Conservation (phyloP, 2,113 vertebrate genomes). For the Hypanus sabinus region DNA sequence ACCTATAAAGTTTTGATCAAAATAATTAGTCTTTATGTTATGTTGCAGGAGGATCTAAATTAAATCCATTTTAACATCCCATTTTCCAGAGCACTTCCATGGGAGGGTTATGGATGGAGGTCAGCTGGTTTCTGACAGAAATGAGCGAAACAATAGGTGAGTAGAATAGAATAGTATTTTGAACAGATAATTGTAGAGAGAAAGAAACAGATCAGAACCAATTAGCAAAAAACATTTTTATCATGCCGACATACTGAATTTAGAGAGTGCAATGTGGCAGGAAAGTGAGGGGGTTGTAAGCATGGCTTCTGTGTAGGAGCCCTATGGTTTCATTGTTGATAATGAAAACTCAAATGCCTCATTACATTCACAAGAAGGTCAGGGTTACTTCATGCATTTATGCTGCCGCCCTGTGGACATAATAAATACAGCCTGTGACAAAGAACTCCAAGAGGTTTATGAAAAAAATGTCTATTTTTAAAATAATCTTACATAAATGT, state of each 20-base stretch:
- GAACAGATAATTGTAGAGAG: not conserved
- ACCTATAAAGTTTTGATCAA: not conserved
- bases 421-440: not conserved
- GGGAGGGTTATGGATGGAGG: not conserved
- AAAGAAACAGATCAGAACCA: not conserved
- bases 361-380: not conserved
- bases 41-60: not conserved
- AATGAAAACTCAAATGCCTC: not conserved
- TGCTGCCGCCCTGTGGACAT: slow-evolving; percentile 34
- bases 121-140: not conserved
- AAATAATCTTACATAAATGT: not conserved
- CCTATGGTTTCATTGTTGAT: not conserved
- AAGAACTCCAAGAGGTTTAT: not conserved
- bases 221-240: not conserved
- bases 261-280: not conserved
- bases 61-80: not conserved
- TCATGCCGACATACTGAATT: not conserved
- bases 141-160: not conserved
- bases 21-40: not conserved
- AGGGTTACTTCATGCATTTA: not conserved
- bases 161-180: not conserved
- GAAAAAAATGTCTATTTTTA: not conserved
- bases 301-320: not conserved
- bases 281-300: not conserved
- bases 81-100: not conserved